Evolutionary conservation across 1,140 invertebrate genomes (phyloP), one percentile per base, ranked within the genome.

Genomic region (Drosophila arawakana): DNA sequence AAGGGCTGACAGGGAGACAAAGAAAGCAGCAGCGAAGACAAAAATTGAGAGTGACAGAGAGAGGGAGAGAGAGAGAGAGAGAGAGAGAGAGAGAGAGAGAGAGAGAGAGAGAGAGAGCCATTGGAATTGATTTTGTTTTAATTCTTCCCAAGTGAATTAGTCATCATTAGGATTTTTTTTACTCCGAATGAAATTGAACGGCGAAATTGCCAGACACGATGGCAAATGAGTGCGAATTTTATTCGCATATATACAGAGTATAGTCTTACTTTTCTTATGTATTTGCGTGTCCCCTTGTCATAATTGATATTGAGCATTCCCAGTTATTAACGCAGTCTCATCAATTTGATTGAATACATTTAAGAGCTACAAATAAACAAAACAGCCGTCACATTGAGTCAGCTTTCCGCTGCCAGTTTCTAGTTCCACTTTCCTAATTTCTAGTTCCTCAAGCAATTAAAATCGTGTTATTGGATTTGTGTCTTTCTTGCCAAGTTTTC

Each of bases 101-200:
- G n/a, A 7, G 49, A n/a, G 2, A 39, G 46, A 15, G 10, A 10
- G 15, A 5, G 11, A 34, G 2, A 35, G 49, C 34, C 30, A 11
- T 72, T 46, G 37, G 60, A 88, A 89, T 88, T 88, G 84, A 89
- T 89, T 83, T 89, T 65, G 74, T 66, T 68, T 80, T 77, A 82
- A 81, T 67, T 44, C 44, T 30, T 3, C n/a, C 21, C 34, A 52
- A 41, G 46, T 63, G 58, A 57, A 37, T 83, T 81, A 89, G 78
- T 89, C 84, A 89, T 81, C 68, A 55, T 30, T 58, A 9, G 9
- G 25, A 7, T 10, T 39, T 0, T 39, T 39, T 10, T 43, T 43
- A n/a, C 11, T 5, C 41, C 44, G 15, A 65, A 50, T 11, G n/a
- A 35, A 60, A 39, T 49, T 50, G 44, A 72, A 54, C 34, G n/a